Base-by-base conservation (phyloP, 2,797 vertebrate genomes). In the Psittacula echo region DNA sequence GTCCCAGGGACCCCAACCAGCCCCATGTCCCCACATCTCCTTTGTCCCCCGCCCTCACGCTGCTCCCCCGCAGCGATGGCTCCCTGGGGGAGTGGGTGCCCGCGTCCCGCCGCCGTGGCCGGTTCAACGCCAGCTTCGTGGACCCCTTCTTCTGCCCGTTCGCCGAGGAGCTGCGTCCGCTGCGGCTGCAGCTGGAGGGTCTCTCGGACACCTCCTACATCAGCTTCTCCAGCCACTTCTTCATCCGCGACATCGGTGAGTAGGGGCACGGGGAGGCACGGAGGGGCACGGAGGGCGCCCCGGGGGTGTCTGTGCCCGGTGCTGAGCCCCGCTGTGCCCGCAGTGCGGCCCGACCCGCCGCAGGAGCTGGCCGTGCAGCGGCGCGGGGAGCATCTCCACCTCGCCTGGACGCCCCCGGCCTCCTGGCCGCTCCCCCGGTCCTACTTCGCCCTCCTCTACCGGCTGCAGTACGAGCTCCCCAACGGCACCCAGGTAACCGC, bases 81-180 rank as follows among this genome's bases (percentile, higher is more conserved):
- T 94, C 90, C 10, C 0, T 66, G 39, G 89, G 95, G 5, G 24
- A 61, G 0, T 95, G 94, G 95, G 50, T 93, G 9, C 45, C 10
- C 0, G 85, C 45, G 5, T 9, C 42, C 2, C 0, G 39, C 2
- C 7, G 0, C 26, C 32, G 0, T 0, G 50, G 91, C 42, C 30
- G 0, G 12, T 90, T 94, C 90, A 70, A 3, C 2, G 10, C 70
- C 81, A 82, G 42, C 8, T 73, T 96, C 32, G 6, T 2, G 1
- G 94, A 95, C 37, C 60, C 83, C 7, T 76, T 32, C 1, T 96
- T 95, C 95, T 95, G 93, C 53, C 95, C 92, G 53, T 94, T 95
- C 0, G 92, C 74, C 0, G 94, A 95, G 75, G 94, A 96, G 93
- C 74, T 86, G 67, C 68, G 0, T 30, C 95, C 88, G 0, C 88